These are phyloP conservation scores for Kuschelorhynchus macadamiae DNA, from an alignment of 2,888 invertebrate genomes.

Conservation along the genomic window DNA sequence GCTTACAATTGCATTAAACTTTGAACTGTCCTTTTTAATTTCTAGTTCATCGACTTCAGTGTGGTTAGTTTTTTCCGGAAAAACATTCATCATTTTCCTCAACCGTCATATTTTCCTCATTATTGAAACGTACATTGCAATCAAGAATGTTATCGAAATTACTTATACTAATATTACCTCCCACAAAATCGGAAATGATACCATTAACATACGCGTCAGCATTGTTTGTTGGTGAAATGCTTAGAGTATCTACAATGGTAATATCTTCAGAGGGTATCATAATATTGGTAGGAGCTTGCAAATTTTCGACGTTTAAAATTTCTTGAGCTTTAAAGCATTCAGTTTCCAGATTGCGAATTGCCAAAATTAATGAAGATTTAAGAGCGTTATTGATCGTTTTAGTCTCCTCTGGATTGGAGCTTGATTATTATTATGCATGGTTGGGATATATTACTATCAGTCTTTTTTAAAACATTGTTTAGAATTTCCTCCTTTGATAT, in stretches of 20 bases:
- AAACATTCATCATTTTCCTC: slow-evolving; percentile 11
- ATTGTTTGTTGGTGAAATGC: neutral
- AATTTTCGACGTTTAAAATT: slow-evolving; percentile 2
- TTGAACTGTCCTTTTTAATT: slow-evolving; percentile 10
- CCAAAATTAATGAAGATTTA: slow-evolving; percentile 7
- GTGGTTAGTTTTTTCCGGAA: slow-evolving; percentile 1
- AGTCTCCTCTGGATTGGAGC: neutral
- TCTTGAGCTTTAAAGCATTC: slow-evolving; percentile 9
- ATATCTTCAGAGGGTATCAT: too few relatives aligned
- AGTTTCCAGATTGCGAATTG: slow-evolving; percentile 11
- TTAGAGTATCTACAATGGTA: slow-evolving; percentile 1
- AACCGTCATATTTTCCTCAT: slow-evolving; percentile 10
- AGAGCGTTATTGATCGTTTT: slow-evolving; percentile 7
- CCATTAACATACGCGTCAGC: too few relatives aligned
- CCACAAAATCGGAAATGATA: neutral
- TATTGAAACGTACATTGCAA: neutral
- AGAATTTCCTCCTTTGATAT: neutral
- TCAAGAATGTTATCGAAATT: slow-evolving; percentile 3
- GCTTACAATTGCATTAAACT: neutral
- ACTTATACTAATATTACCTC: neutral
- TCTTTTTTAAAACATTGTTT: neutral
- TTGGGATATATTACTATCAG: slow-evolving; percentile 1
- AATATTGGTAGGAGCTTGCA: too few relatives aligned
- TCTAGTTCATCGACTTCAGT: slow-evolving; percentile 4
- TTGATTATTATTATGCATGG: slow-evolving; percentile 1